These are phyloP conservation scores for Bombus superbus DNA, from an alignment of 1,140 invertebrate species.

Conservation along the genomic window DNA sequence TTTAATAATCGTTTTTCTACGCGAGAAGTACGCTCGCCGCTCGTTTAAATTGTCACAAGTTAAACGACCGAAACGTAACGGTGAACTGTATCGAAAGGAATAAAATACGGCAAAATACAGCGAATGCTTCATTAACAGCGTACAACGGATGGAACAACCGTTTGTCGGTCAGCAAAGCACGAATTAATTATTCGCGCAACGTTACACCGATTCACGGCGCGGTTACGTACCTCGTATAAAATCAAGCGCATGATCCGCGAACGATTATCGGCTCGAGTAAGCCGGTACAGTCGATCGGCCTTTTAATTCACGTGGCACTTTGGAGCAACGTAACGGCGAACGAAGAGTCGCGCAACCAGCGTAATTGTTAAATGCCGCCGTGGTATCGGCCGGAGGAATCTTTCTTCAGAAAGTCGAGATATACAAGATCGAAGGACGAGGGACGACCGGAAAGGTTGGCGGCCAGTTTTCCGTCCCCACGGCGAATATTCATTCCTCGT, in stretches of 20 bases:
- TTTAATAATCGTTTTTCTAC: not conserved
- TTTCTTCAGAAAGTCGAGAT: too few relatives aligned
- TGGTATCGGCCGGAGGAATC: not conserved
- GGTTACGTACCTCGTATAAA: not conserved
- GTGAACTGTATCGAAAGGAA: not conserved
- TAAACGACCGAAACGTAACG: not conserved
- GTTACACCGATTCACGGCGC: not conserved
- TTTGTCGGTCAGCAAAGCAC: not conserved
- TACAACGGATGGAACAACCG: not conserved
- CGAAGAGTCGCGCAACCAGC: not conserved
- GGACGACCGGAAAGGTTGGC: not conserved
- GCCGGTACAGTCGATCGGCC: not conserved
- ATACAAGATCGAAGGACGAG: not conserved
- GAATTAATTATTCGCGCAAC: not conserved
- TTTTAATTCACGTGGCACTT: not conserved
- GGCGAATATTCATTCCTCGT: constrained; percentile 10
- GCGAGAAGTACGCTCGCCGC: not conserved
- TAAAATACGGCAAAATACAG: too few relatives aligned
- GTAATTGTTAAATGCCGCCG: not conserved
- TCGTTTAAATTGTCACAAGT: not conserved
- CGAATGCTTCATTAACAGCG: not conserved
- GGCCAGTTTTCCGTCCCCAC: not conserved
- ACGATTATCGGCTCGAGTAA: not conserved
- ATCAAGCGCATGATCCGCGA: not conserved
- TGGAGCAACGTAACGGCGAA: not conserved